Conservation (phyloP, 2,113 vertebrate genomes). For the Acanthisitta chloris region DNA sequence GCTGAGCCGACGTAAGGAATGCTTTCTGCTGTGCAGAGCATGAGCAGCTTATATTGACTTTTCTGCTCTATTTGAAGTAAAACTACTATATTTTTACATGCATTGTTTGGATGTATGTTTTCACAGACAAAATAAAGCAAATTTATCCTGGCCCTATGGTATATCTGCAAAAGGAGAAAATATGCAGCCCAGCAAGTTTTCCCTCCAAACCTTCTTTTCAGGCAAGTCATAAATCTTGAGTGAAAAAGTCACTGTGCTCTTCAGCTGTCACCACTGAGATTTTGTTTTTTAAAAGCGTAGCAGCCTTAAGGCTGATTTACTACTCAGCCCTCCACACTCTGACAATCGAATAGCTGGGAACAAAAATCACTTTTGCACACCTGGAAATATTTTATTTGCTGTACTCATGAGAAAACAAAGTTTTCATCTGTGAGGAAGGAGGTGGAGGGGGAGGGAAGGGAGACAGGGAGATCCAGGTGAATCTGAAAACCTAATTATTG, state of each 20-base stretch:
- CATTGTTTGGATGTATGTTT: neutral
- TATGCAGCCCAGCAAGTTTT: slow-evolving; percentile 68
- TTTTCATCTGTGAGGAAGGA: neutral
- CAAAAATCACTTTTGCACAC: slow-evolving; percentile 63
- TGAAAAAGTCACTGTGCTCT: slow-evolving; percentile 71
- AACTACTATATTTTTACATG: slow-evolving; percentile 1
- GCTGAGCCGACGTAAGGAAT: neutral
- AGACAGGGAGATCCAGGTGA: neutral
- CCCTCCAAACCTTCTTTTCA: slow-evolving; percentile 51
- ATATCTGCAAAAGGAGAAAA: slow-evolving; percentile 60
- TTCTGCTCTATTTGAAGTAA: neutral
- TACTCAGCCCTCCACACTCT: slow-evolving; percentile 41
- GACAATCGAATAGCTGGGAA: slow-evolving; percentile 65
- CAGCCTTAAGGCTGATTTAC: slow-evolving; percentile 76
- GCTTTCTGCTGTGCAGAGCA: neutral
- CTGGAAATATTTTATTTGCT: slow-evolving; percentile 72
- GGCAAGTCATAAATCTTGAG: slow-evolving; percentile 72
- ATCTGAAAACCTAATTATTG: neutral
- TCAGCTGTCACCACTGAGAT: slow-evolving; percentile 69
- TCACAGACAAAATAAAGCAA: slow-evolving; percentile 43
- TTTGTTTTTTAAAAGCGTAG: slow-evolving; percentile 46
- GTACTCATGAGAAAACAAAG: slow-evolving; percentile 38
- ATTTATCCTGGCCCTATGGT: slow-evolving; percentile 2
- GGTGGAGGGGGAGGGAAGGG: neutral
- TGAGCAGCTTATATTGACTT: neutral